Percentiles rank a stretch among this genome's conserved stretches.
phyloP scores from a whole-genome alignment of 2,888 invertebrate genomes.

The Panzeria rudis region DNA sequence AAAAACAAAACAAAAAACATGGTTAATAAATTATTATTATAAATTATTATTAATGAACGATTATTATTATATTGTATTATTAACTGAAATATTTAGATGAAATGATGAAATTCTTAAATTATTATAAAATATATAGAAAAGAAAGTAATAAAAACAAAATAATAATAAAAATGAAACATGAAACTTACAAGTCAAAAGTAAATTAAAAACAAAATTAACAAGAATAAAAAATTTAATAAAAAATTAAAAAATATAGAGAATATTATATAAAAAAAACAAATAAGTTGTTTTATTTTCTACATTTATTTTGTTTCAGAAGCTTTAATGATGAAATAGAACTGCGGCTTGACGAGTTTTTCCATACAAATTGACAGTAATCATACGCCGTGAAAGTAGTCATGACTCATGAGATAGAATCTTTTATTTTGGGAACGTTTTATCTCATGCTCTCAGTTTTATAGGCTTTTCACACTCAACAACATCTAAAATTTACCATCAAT shows the following conservation, averaged over 20 bases:
- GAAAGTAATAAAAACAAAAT: constrained; percentile 74
- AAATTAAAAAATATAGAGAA: constrained; percentile 74
- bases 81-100: constrained; percentile 78
- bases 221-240: constrained; percentile 66
- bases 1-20: constrained; percentile 49
- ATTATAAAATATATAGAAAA: constrained; percentile 70
- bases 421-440: no score
- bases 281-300: constrained; percentile 60
- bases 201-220: constrained; percentile 67
- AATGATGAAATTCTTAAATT: constrained; percentile 76
- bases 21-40: constrained; percentile 72
- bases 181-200: constrained; percentile 73
- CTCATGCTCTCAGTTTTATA: no score
- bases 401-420: no score
- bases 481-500: no score
- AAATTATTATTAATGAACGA: constrained; percentile 74
- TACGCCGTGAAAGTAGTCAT: no score
- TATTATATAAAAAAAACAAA: constrained; percentile 73
- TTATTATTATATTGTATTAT: constrained; percentile 76
- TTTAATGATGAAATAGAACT: background rate
- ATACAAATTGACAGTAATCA: no score
- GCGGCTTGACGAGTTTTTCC: no score
- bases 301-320: background rate
- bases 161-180: constrained; percentile 72
- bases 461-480: no score